A percentile compares a stretch with the other conserved stretches of the same genome.
phyloP scores from a whole-genome alignment of 2,797 vertebrate species.

The Epinephelus malabaricus region DNA sequence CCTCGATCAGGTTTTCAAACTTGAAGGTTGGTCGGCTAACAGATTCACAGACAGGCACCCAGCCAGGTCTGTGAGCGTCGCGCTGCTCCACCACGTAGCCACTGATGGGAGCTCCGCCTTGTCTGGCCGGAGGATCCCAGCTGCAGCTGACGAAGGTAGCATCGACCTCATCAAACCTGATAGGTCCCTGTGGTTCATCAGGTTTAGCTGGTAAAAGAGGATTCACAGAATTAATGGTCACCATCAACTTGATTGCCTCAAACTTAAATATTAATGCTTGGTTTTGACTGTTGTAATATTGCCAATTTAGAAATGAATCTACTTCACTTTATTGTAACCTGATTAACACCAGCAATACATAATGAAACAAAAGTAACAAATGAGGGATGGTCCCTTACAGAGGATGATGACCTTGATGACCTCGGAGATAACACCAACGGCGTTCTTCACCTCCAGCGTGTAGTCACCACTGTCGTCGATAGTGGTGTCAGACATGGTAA shows the following conservation, averaged over 20 bases:
- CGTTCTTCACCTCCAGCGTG: slow-evolving; percentile 94
- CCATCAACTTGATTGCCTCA: background rate
- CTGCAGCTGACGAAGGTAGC: slow-evolving; percentile 92
- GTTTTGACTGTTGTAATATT: background rate
- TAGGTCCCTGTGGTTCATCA: slow-evolving; percentile 92
- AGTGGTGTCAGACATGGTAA: slow-evolving; percentile 93
- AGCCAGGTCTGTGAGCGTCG: slow-evolving; percentile 97
- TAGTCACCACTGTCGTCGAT: slow-evolving; percentile 96
- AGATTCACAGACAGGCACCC: slow-evolving; percentile 95
- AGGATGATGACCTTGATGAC: slow-evolving; percentile 95
- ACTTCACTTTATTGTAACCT: background rate
- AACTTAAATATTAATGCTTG: background rate
- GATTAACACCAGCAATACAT: background rate
- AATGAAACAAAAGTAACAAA: background rate
- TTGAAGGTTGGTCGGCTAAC: slow-evolving; percentile 94
- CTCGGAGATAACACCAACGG: slow-evolving; percentile 90
- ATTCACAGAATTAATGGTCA: background rate
- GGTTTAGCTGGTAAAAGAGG: slow-evolving; percentile 90
- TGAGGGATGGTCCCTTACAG: slow-evolving; percentile 86
- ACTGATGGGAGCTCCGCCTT: slow-evolving; percentile 94
- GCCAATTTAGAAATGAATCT: background rate
- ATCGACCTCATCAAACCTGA: slow-evolving; percentile 94
- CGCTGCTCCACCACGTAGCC: slow-evolving; percentile 97
- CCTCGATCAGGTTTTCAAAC: slow-evolving; percentile 94
- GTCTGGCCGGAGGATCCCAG: slow-evolving; percentile 94